These are phyloP conservation scores for Synanthedon vespiformis DNA, from an alignment of 2,888 invertebrate genomes.

Conservation along the genomic window DNA sequence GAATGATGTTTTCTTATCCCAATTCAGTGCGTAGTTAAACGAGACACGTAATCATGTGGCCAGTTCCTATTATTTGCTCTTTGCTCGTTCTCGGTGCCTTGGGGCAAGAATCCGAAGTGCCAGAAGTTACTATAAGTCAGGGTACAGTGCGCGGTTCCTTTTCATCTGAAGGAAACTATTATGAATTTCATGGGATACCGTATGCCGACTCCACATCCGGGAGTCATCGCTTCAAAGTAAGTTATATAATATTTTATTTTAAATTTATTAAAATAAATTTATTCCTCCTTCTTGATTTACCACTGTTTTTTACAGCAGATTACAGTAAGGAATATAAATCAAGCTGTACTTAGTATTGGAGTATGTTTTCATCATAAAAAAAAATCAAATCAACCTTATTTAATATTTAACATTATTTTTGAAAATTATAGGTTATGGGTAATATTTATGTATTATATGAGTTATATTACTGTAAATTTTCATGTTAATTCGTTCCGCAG, in stretches of 20 bases:
- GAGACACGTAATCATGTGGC: conserved; percentile 24
- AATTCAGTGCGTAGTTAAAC: background rate
- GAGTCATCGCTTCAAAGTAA: conserved; percentile 47
- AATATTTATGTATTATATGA: no score
- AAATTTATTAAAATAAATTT: background rate
- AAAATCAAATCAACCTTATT: no score
- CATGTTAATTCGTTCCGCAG: no score
- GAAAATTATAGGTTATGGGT: no score
- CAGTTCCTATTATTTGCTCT: conserved; percentile 12
- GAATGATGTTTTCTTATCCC: background rate
- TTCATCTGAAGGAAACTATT: conserved; percentile 26
- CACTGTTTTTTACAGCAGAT: background rate
- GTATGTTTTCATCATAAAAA: background rate
- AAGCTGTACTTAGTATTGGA: background rate
- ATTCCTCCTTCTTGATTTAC: background rate
- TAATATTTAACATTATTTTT: no score
- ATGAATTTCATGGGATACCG: conserved; percentile 49
- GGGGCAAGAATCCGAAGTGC: conserved; percentile 11
- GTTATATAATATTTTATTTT: background rate
- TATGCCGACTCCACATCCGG: conserved; percentile 54
- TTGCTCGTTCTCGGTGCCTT: conserved; percentile 12
- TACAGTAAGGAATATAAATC: background rate
- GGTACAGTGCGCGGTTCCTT: conserved; percentile 37
- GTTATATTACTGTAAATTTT: no score
- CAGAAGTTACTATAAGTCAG: conserved; percentile 28